Evolutionary conservation across 2,113 vertebrate genomes (phyloP).

Genomic region (Callaeas wilsoni): DNA sequence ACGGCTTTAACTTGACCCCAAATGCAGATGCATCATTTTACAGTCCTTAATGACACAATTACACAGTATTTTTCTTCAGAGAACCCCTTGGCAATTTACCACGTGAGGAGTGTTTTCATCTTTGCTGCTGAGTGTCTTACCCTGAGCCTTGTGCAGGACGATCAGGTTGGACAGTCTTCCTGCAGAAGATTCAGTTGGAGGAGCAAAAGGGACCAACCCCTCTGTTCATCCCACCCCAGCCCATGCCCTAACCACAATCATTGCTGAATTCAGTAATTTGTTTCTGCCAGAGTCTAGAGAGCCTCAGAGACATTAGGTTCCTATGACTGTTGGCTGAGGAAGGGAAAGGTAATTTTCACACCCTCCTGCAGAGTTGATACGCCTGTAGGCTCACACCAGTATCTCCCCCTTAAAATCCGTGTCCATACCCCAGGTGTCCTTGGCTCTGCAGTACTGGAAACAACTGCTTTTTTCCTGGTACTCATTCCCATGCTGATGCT

Average conservation of each 20-base stretch:
- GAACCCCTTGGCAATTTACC: background rate
- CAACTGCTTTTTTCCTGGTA: background rate
- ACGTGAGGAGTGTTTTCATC: background rate
- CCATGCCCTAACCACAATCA: background rate
- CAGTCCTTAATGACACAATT: background rate
- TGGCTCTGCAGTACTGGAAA: background rate
- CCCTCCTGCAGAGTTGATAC: background rate
- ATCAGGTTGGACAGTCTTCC: background rate
- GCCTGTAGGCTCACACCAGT: background rate
- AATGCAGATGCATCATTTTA: background rate
- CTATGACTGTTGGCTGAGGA: background rate
- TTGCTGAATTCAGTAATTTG: background rate
- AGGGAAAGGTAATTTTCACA: background rate
- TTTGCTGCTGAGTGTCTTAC: background rate
- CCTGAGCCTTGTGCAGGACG: background rate
- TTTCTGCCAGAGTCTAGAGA: background rate
- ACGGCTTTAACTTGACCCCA: background rate
- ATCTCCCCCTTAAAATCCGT: background rate
- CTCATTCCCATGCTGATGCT: background rate
- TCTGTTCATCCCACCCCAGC: background rate
- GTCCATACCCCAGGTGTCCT: background rate
- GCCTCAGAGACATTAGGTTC: background rate
- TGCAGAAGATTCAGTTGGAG: background rate
- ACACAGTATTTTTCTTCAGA: background rate
- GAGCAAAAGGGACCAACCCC: background rate